These are phyloP conservation scores for Drosophila tani DNA, from an alignment of 1,140 invertebrate genomes.

Conservation along the genomic window DNA sequence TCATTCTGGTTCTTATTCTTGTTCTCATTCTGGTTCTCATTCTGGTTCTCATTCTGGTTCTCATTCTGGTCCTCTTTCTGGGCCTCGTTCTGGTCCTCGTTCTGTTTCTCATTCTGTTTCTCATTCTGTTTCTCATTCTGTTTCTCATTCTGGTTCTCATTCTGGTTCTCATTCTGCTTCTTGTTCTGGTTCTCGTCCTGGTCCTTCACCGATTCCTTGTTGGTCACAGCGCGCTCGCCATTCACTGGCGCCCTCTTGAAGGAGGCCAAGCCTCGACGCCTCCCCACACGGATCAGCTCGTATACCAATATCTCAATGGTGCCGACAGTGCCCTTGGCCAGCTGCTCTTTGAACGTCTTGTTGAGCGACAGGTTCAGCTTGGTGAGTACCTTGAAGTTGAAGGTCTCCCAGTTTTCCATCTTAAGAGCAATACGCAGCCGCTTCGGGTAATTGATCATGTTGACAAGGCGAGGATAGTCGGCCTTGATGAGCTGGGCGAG, in stretches of 20 bases:
- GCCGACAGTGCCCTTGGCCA: conserved; percentile 87
- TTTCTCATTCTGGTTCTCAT: too few relatives aligned
- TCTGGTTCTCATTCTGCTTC: too few relatives aligned
- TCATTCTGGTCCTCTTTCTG: too few relatives aligned
- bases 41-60: conserved; percentile 51
- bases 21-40: too few relatives aligned
- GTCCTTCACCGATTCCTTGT: conserved; percentile 26
- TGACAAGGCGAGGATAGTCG: conserved; percentile 89
- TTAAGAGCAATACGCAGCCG: conserved; percentile 89
- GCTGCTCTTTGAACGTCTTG: conserved; percentile 87
- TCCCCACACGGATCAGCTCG: conserved; percentile 85
- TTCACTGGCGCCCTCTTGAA: too few relatives aligned
- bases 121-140: too few relatives aligned
- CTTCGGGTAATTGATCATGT: conserved; percentile 90
- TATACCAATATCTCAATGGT: conserved; percentile 88
- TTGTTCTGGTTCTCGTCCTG: too few relatives aligned
- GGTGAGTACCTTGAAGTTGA: conserved; percentile 89
- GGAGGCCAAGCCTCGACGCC: conserved; percentile 52
- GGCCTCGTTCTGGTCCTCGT: too few relatives aligned
- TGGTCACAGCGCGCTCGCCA: too few relatives aligned
- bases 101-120: too few relatives aligned
- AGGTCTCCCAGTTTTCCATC: conserved; percentile 90
- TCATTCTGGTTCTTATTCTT: too few relatives aligned
- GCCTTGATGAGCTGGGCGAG: conserved; percentile 90
- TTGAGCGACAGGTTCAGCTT: conserved; percentile 88